Evolutionary conservation across 2,113 vertebrate species (phyloP).

Genomic region (Malurus cyaneus): DNA sequence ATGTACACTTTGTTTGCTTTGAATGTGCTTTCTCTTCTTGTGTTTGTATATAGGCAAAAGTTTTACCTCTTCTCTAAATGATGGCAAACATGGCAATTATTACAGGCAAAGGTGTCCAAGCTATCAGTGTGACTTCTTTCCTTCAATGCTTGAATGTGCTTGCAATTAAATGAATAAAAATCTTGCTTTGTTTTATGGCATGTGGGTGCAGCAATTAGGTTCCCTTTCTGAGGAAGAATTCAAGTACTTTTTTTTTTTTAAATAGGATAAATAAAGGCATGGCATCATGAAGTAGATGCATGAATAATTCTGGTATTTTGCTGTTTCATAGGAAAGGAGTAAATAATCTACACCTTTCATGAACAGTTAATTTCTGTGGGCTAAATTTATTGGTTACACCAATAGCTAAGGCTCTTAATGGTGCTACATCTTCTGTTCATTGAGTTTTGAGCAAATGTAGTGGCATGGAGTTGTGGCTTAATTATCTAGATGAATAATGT

Average conservation of each 20-base stretch:
- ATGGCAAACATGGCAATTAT: background rate
- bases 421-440: background rate
- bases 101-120: background rate
- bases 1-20: background rate
- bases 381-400: background rate
- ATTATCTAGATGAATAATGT: background rate
- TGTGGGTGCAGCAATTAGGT: background rate
- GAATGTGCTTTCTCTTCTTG: background rate
- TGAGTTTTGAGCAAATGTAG: background rate
- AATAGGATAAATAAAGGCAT: background rate
- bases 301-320: background rate
- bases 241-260: background rate
- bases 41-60: background rate
- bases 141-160: background rate
- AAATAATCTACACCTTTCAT: background rate
- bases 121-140: background rate
- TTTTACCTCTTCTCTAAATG: slow-evolving; percentile 3
- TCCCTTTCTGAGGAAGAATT: background rate
- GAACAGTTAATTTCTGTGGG: background rate
- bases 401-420: background rate
- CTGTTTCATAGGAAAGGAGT: background rate
- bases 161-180: slow-evolving; percentile 19
- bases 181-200: background rate
- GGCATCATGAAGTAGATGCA: background rate
- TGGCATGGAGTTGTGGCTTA: background rate